phyloP scores from a whole-genome alignment of 2,888 invertebrate genomes.

The Heteropelma amictum region DNA sequence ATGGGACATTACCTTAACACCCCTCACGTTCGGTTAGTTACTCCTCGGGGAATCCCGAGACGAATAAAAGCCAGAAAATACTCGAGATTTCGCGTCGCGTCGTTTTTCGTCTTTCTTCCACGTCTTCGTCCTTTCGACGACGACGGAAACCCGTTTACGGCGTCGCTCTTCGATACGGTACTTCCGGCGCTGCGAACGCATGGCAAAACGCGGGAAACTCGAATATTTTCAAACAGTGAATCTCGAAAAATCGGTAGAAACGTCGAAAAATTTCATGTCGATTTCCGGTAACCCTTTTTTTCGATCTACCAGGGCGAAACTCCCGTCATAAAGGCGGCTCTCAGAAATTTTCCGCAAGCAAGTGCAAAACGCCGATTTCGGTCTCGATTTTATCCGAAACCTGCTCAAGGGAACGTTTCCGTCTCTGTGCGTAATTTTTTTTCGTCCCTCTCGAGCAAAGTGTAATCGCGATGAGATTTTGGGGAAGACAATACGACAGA shows the following conservation, averaged over 20 bases:
- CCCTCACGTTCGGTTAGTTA: slow-evolving; percentile 76
- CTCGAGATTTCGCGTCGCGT: slow-evolving; percentile 7
- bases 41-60: slow-evolving; percentile 70
- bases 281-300: too few relatives aligned
- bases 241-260: too few relatives aligned
- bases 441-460: not conserved
- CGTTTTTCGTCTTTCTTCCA: slow-evolving; percentile 30
- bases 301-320: too few relatives aligned
- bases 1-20: slow-evolving; percentile 77
- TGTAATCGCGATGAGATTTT: slow-evolving; percentile 48
- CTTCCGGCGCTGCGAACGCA: not conserved
- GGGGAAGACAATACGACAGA: slow-evolving; percentile 48
- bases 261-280: too few relatives aligned
- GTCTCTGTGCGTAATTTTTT: slow-evolving; percentile 7
- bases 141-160: not conserved
- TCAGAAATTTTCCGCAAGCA: too few relatives aligned
- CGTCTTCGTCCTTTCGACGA: not conserved
- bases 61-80: slow-evolving; percentile 41
- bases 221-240: slow-evolving; percentile 31
- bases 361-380: slow-evolving; percentile 35
- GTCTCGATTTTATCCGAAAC: not conserved
- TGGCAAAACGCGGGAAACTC: not conserved
- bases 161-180: not conserved
- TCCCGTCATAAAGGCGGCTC: too few relatives aligned
- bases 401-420: not conserved